Evolutionary conservation across 2,888 invertebrate species (phyloP), one percentile per base, ranked within the genome.

Genomic region (Allolobophora icterica): DNA sequence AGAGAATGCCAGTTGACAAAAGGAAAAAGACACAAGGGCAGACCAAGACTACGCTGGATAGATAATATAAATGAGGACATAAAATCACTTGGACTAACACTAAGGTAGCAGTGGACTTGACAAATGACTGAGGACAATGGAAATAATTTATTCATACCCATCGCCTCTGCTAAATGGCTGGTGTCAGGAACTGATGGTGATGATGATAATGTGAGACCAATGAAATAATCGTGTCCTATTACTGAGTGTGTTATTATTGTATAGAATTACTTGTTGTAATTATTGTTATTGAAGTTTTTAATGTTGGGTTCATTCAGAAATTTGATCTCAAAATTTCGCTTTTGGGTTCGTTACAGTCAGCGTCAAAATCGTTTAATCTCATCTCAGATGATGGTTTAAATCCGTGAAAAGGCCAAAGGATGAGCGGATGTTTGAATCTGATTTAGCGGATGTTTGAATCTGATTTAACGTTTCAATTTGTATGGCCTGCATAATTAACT

Each of bases 391-490:
- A 71, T n/a, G 8, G 30, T n/a, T 71, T n/a, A 71, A 8, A 71
- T 71, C 71, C n/a, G n/a, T 71, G 71, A 71, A 30, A 1, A 8
- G n/a, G 71, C 8, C 4, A n/a, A 71, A 13, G 4, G 71, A 5
- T 71, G 71, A 71, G 71, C 71, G 71, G 71, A 71, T 71, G 71
- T 71, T 71, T 71, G 71, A 71, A 71, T 71, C 71, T 71, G 71
- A 71, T 71, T n/a, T n/a, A n/a, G 71, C 71, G 11, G n/a, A 71
- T 71, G 71, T 71, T 71, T 71, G 71, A 71, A 71, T 71, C 71
- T 71, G 71, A 71, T 71, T n/a, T n/a, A n/a, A n/a, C 71, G 11
- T 52, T 24, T 52, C 52, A 52, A 24, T 24, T 52, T 52, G 24
- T 0, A n/a, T n/a, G 30, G n/a, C n/a, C 71, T 11, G 71, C 71